Evolutionary conservation across 1,140 invertebrate species (phyloP).

Genomic region (Heliconius nattereri): DNA sequence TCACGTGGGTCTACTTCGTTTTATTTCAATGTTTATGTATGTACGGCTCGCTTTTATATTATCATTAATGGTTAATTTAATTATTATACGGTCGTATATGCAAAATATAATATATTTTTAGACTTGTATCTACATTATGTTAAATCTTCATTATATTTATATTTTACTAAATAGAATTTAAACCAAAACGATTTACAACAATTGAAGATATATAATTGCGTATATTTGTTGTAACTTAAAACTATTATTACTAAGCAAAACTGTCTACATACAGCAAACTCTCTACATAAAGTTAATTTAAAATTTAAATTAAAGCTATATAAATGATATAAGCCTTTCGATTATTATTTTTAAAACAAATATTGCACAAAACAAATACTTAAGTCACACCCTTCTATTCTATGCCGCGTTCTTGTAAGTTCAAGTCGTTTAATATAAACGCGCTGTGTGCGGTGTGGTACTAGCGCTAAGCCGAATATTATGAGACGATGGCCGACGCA

Average conservation of each 20-base stretch:
- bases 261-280: no score
- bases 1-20: constrained; percentile 64
- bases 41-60: constrained; percentile 41
- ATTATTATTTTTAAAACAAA: not conserved
- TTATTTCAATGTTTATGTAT: constrained; percentile 61
- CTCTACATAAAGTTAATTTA: not conserved
- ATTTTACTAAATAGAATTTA: no score
- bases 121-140: not conserved
- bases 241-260: no score
- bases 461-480: constrained; percentile 81
- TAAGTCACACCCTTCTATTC: not conserved
- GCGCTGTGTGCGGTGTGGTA: constrained; percentile 52
- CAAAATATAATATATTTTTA: not conserved
- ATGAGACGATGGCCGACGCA: constrained; percentile 78
- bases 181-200: no score
- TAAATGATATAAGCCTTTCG: not conserved
- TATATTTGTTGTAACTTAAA: no score
- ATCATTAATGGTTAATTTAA: constrained; percentile 43
- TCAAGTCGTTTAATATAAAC: constrained; percentile 70
- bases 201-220: no score
- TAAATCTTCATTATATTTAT: no score
- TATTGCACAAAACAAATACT: not conserved
- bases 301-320: not conserved
- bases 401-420: constrained; percentile 44
- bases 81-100: not conserved